Conservation (phyloP, 92 coral and sea anemone species). For the Bergia sp. region DNA sequence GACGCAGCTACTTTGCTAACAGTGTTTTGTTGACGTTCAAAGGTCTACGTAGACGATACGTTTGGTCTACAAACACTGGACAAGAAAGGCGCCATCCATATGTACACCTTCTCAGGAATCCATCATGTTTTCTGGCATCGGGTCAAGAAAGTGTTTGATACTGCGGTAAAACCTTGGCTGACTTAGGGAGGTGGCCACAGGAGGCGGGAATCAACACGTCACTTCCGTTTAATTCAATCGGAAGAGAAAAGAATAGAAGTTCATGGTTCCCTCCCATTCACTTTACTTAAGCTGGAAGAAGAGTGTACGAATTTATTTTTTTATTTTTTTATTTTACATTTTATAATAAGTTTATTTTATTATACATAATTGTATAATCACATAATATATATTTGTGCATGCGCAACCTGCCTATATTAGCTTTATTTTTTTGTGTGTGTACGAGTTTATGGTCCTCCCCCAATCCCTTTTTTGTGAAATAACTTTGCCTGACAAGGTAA, state of each 20-base stretch:
- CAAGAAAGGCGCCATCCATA: slow-evolving; percentile 77
- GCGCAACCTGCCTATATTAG: too few species aligned
- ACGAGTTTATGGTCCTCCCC: too few species aligned
- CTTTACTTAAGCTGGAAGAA: too few species aligned
- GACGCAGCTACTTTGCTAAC: not conserved
- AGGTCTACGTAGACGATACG: slow-evolving; percentile 83
- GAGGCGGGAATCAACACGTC: not conserved
- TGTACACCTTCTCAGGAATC: slow-evolving; percentile 72
- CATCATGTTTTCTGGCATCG: slow-evolving; percentile 92
- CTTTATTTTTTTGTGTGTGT: too few species aligned
- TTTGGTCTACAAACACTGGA: slow-evolving; percentile 93
- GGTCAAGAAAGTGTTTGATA: slow-evolving; percentile 83
- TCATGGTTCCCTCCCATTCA: not conserved
- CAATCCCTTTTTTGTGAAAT: not conserved
- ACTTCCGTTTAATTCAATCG: too few species aligned
- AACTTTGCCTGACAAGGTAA: not conserved
- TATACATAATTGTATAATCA: too few species aligned
- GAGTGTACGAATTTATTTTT: too few species aligned
- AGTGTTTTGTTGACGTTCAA: not conserved
- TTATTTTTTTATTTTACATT: too few species aligned
- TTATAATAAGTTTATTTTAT: too few species aligned
- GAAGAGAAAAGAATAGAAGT: not conserved
- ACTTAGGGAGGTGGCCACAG: slow-evolving; percentile 40
- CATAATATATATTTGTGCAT: too few species aligned
- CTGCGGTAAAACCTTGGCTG: slow-evolving; percentile 92